These are phyloP conservation scores for Phrynocephalus versicolor DNA, from an alignment of 2,113 vertebrate species.

Conservation along the genomic window DNA sequence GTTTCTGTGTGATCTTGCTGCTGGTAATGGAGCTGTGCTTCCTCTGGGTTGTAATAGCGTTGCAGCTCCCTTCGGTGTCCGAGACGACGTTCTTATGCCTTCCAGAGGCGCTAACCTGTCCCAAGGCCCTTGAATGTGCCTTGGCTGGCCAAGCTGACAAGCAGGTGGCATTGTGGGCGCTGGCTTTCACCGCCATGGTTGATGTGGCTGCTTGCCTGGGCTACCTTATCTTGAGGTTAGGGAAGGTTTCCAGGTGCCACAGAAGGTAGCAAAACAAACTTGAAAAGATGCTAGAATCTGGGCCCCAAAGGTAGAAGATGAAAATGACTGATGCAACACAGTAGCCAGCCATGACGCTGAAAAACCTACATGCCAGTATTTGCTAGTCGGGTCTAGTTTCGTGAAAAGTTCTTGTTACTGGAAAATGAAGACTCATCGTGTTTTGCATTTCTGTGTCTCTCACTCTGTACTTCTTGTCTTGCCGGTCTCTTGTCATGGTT, in stretches of 20 bases:
- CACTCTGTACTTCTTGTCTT: background rate
- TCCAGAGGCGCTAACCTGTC: background rate
- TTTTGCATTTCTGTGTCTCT: background rate
- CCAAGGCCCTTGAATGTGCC: background rate
- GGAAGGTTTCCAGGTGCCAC: background rate
- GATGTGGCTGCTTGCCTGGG: background rate
- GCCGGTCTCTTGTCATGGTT: too few relatives aligned
- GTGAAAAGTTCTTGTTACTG: background rate
- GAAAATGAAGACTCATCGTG: background rate
- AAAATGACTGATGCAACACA: too few relatives aligned
- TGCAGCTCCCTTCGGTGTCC: slow-evolving; percentile 8
- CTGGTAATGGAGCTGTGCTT: slow-evolving; percentile 13
- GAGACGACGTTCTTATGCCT: background rate
- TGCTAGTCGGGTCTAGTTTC: background rate
- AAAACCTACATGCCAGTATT: background rate
- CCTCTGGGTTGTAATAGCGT: background rate
- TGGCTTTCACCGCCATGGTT: slow-evolving; percentile 11
- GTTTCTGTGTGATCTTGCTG: background rate
- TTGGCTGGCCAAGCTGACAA: slow-evolving; percentile 19
- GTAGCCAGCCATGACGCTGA: background rate
- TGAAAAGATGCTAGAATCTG: background rate
- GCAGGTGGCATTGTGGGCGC: background rate
- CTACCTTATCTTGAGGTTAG: background rate
- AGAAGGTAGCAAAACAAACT: background rate
- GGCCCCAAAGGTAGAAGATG: background rate